Evolutionary conservation across 2,888 invertebrate species (phyloP), one percentile per base, ranked within the genome.

Genomic region (Cosmorhoe ocellata): DNA sequence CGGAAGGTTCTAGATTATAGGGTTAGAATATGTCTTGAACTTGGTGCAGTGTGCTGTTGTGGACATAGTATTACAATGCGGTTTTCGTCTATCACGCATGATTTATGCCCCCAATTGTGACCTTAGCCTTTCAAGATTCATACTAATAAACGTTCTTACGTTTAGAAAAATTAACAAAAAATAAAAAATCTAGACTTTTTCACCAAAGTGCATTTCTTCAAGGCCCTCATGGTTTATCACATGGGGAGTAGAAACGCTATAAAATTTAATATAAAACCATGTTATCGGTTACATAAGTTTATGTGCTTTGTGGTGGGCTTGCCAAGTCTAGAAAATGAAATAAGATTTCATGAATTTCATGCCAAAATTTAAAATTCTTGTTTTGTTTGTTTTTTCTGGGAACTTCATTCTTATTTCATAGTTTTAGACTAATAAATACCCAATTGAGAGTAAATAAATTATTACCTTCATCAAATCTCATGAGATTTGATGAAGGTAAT

Each of bases 1-100:
- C 73, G 71, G 85, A 84, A 88, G 81, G 79, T 86, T 87, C 89
- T 87, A 88, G 88, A 79, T n/a, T 81, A 80, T 79, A 83, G 79
- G 74, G 74, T 76, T 83, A 84, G 83, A 80, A 81, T 80, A 81
- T 73, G 80, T 80, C 83, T 80, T 79, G 61, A 79, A 81, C 58
- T 76, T 77, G 77, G 74, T 85, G 88, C 85, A 86, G 77, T 81
- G 74, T 76, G 67, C 56, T 70, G 63, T 71, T 76, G 72, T 72
- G 69, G 72, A 66, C 69, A 74, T 69, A 74, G 66, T 74, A 61
- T 64, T 73, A 71, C 78, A 79, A 78, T 80, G 81, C 78, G 75
- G 76, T 76, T 62, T 63, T 69, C 57, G 65, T 59, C 64, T 65
- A 65, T 69, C 63, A 61, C 42, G 62, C 57, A 67, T 64, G 56